Evolutionary conservation across 2,888 invertebrate genomes (phyloP), one percentile per base, ranked within the genome.

Genomic region (Eupithecia vulgata): DNA sequence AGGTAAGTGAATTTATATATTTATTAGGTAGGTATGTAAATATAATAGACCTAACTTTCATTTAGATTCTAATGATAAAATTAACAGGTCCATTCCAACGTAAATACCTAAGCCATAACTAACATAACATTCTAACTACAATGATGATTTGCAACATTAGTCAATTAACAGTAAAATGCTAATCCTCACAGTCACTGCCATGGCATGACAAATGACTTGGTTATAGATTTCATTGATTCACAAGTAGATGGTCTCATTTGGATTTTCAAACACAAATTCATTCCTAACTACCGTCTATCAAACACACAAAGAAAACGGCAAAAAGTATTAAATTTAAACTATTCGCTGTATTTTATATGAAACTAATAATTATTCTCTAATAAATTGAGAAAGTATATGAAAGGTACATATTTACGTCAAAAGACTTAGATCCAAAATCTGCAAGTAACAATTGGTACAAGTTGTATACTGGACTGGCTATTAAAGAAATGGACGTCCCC

Each of bases 381-480:
- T 79, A 81, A 86, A 86, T 85, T 82, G 82, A 85, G 85, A 85
- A 83, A n/a, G n/a, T n/a, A 83, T 85, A 85, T 83, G 86, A 88
- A 87, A 88, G 87, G 83, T 88, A 85, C 80, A 82, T n/a, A n/a
- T 83, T 82, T 70, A 87, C 87, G 90, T 91, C 91, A 92, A 91
- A 89, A 91, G 91, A 91, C 91, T 84, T 88, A 83, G 85, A 89
- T 91, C 90, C 86, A 92, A 91, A 91, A 91, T 83, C 80, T 86
- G 88, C 82, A 81, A 86, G 83, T 87, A 88, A 86, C 83, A 85
- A 85, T 21, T 84, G 88, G 83, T 87, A 86, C 84, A 86, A 86
- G 82, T 87, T 87, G 85, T 88, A 89, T 85, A 88, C 85, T 86
- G 88, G 88, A 89, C 83, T 84, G 84, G 85, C 81, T 84, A 85